Percentiles rank a stretch among this genome's conserved stretches.
phyloP scores from a whole-genome alignment of 2,113 vertebrate species.

The Lophotis ruficrista region DNA sequence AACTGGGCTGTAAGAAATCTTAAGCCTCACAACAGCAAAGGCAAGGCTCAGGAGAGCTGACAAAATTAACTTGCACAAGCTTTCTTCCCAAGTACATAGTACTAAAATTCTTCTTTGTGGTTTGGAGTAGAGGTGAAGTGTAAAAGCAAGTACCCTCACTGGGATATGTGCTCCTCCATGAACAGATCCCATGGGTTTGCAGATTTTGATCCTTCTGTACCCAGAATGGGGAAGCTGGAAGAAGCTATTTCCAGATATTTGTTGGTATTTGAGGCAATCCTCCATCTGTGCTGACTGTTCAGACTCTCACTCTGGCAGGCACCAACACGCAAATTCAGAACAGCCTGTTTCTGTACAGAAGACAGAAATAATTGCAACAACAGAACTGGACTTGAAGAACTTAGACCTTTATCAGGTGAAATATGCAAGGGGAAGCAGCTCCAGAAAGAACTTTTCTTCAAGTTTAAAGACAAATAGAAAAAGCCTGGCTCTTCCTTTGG shows the following conservation, averaged over 20 bases:
- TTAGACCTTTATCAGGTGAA: constrained; percentile 38
- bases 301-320: neutral
- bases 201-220: neutral
- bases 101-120: neutral
- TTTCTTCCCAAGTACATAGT: neutral
- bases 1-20: neutral
- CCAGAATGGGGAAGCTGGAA: neutral
- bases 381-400: constrained; percentile 28
- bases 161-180: neutral
- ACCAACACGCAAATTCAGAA: neutral
- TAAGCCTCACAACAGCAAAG: neutral
- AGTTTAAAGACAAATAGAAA: constrained; percentile 47
- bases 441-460: constrained; percentile 48
- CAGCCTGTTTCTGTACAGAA: neutral
- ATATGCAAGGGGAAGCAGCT: constrained; percentile 21
- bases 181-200: neutral
- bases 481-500: constrained; percentile 12
- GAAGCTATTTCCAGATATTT: neutral
- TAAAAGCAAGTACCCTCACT: neutral
- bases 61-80: neutral
- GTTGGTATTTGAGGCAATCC: neutral
- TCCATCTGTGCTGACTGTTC: constrained; percentile 23
- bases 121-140: neutral
- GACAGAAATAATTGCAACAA: constrained; percentile 14
- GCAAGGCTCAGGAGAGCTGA: neutral